Evolutionary conservation across 2,113 vertebrate genomes (phyloP).

Genomic region (Brachypodius melanocephalos): DNA sequence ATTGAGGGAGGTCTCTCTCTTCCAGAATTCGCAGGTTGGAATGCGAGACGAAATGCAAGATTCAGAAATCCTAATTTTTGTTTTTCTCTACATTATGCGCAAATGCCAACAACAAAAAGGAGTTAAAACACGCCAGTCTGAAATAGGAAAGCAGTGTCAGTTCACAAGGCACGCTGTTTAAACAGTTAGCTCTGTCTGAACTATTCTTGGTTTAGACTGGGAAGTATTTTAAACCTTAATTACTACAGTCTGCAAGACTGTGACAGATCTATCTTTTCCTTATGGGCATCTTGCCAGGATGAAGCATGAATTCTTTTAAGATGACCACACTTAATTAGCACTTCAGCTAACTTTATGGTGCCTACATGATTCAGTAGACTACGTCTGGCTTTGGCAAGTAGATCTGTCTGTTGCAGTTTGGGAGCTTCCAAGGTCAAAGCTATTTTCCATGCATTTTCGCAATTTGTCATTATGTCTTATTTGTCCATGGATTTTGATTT

Average conservation of each 20-base stretch:
- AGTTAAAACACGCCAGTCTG: not conserved
- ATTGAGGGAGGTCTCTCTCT: not conserved
- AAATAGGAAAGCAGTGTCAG: constrained; percentile 36
- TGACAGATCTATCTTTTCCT: constrained; percentile 68
- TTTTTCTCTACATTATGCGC: not conserved
- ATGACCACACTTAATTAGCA: constrained; percentile 67
- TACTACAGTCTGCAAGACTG: constrained; percentile 62
- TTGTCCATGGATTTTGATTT: not conserved
- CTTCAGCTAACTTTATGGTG: constrained; percentile 58
- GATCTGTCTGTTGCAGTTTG: not conserved
- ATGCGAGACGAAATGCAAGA: fast-evolving
- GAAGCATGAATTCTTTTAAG: constrained; percentile 50
- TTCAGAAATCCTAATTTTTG: not conserved
- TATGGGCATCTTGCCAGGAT: constrained; percentile 64
- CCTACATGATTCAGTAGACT: constrained; percentile 17
- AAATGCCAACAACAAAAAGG: constrained; percentile 1
- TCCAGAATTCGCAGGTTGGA: not conserved
- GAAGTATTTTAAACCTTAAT: constrained; percentile 74
- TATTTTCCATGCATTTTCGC: not conserved
- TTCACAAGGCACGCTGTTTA: constrained; percentile 51
- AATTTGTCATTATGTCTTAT: not conserved
- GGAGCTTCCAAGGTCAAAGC: not conserved
- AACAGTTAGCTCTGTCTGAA: constrained; percentile 67
- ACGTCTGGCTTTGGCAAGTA: constrained; percentile 10
- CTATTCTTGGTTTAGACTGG: constrained; percentile 50